Base-by-base conservation (phyloP, 2,113 vertebrate species). In the Cervus canadensis region DNA sequence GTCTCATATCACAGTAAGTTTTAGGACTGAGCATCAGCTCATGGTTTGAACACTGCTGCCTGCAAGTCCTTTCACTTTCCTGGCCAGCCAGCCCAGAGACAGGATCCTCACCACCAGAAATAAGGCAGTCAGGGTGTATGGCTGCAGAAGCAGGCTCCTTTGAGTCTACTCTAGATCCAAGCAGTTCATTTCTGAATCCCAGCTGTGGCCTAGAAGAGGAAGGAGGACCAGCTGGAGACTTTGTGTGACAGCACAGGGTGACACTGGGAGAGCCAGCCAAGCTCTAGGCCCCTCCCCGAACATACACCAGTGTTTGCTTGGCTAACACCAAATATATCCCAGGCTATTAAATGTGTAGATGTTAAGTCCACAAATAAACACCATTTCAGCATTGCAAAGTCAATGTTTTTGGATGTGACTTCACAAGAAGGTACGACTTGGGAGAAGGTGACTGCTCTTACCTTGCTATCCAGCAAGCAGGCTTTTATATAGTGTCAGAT, bases 341-440 rank as follows among this genome's bases (percentile, higher is more conserved):
- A 14, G 45, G 91, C 36, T 78, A 74, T 28, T 86, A 59, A 94
- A 89, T 33, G 30, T 93, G 17, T 78, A 54, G 4, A 33, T 96
- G 21, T 64, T 40, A 48, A 93, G 67, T 88, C 36, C 40, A 79
- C 33, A 95, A 36, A 71, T 52, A 83, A 96, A 89, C 28, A 87
- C 15, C 57, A 36, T 78, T 5, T 94, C 81, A 94, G 30, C 59
- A 93, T 71, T 96, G 91, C 26, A 78, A 54, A n/a, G 81, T 76
- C 28, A 91, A 76, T 85, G 67, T n/a, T 87, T 97, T 94, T 94
- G 85, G 36, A 78, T 96, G 43, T 89, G 78, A 94, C 36, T 85
- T 97, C 64, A 91, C 60, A 43, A 33, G 54, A 82, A 87, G 26
- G 71, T 96, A 16, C 21, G 36, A 93, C 67, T 95, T 87, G 36